Evolutionary conservation across 2,113 vertebrate genomes (phyloP).

Genomic region (Choloepus hoffmanni): DNA sequence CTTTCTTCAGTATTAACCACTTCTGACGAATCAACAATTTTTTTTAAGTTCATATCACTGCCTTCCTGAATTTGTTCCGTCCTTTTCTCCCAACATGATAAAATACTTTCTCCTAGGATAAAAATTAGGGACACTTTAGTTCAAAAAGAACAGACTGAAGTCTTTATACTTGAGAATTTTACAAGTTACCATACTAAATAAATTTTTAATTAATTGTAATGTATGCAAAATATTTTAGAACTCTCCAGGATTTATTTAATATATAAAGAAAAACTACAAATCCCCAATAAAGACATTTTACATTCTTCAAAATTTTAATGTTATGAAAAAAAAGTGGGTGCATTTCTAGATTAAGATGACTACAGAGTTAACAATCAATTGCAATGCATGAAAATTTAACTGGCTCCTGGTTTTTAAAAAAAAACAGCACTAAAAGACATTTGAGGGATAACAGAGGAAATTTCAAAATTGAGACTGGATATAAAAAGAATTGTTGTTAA

Average conservation of each 20-base stretch:
- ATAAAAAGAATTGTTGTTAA: conserved; percentile 30
- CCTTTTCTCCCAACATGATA: conserved; percentile 78
- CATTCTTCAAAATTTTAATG: conserved; percentile 16
- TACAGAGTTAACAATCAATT: not conserved
- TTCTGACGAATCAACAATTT: conserved; percentile 58
- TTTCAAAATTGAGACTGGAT: not conserved
- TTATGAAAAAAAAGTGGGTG: not conserved
- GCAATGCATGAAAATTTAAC: not conserved
- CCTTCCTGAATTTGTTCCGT: conserved; percentile 67
- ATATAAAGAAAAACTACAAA: conserved; percentile 43
- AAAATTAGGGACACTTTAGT: conserved; percentile 68
- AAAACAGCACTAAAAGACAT: not conserved
- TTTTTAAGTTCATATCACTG: conserved; percentile 58
- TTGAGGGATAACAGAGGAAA: not conserved
- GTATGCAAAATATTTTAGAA: conserved; percentile 13
- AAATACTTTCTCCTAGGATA: conserved; percentile 79
- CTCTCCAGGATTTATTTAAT: conserved; percentile 31
- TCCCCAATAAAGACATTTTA: not conserved
- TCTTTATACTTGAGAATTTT: conserved; percentile 55
- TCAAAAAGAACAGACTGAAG: conserved; percentile 13
- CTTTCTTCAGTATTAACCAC: conserved; percentile 86
- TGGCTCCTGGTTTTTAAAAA: not conserved
- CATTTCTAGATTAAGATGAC: conserved; percentile 6
- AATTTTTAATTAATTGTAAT: not conserved
- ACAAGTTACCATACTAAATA: conserved; percentile 40